Evolutionary conservation across 2,888 invertebrate genomes (phyloP).

Genomic region (Ephialtes manifestator): DNA sequence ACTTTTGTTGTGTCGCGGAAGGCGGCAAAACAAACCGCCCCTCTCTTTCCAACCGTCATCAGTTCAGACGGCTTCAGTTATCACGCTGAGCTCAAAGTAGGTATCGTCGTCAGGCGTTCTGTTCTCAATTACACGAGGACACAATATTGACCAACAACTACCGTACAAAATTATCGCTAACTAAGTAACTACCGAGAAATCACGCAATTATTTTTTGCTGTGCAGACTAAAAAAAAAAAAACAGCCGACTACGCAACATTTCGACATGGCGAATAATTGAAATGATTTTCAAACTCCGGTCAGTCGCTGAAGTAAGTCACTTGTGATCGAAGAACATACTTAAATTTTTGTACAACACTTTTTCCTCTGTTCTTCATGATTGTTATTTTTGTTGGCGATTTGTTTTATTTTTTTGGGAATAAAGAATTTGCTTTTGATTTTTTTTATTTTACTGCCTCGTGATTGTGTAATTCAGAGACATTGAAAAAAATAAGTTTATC

Average conservation of each 20-base stretch:
- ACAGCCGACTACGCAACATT: neutral
- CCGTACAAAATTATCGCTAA: neutral
- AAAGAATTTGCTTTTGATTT: neutral
- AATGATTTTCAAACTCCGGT: neutral
- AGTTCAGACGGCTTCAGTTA: slow-evolving; percentile 17
- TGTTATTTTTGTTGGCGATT: neutral
- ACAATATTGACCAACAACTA: neutral
- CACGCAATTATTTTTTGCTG: neutral
- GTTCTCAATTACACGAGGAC: neutral
- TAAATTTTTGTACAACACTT: neutral
- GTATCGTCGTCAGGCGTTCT: slow-evolving; percentile 7
- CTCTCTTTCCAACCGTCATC: neutral
- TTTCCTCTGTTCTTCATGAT: too few relatives aligned
- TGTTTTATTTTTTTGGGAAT: neutral
- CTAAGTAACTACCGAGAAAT: neutral
- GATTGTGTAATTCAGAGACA: neutral
- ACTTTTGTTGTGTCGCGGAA: neutral
- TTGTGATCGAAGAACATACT: neutral
- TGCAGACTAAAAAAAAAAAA: neutral
- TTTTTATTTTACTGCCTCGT: neutral
- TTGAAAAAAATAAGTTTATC: neutral
- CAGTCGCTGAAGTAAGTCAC: neutral
- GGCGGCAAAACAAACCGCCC: neutral
- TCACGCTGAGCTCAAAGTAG: slow-evolving; percentile 8
- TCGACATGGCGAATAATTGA: neutral